phyloP scores from a whole-genome alignment of 35 echinoderm and acorn worm species.

The Ophioderma brevispina region DNA sequence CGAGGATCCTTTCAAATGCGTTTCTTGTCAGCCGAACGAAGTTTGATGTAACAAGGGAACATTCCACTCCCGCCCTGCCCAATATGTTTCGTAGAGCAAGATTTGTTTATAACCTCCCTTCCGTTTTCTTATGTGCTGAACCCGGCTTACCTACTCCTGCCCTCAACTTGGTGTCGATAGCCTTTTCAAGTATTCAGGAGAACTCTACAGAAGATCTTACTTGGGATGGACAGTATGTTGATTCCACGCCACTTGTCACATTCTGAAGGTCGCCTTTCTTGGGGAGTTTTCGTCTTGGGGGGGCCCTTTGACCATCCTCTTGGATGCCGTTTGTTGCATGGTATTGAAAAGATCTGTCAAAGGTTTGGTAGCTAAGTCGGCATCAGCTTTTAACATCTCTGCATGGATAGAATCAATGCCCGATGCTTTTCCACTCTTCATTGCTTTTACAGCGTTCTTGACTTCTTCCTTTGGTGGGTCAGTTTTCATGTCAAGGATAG shows the following conservation, averaged over 20 bases:
- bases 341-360: background rate
- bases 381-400: conserved; percentile 18
- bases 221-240: conserved; percentile 17
- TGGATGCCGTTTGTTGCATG: background rate
- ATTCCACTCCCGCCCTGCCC: background rate
- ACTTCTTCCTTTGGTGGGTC: background rate
- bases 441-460: background rate
- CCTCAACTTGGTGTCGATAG: background rate
- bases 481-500: background rate
- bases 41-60: background rate
- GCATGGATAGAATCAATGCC: background rate
- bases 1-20: background rate
- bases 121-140: no score
- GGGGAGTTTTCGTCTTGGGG: conserved; percentile 24
- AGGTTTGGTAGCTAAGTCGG: background rate
- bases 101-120: no score
- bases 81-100: background rate
- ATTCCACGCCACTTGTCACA: conserved; percentile 41
- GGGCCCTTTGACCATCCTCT: background rate
- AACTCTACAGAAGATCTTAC: background rate
- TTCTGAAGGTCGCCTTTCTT: conserved; percentile 38
- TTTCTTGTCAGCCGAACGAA: background rate
- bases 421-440: conserved; percentile 18
- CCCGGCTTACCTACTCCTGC: no score
- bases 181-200: background rate